Conservation (phyloP, 2,113 vertebrate species). For the Coregonus clupeaformis region DNA sequence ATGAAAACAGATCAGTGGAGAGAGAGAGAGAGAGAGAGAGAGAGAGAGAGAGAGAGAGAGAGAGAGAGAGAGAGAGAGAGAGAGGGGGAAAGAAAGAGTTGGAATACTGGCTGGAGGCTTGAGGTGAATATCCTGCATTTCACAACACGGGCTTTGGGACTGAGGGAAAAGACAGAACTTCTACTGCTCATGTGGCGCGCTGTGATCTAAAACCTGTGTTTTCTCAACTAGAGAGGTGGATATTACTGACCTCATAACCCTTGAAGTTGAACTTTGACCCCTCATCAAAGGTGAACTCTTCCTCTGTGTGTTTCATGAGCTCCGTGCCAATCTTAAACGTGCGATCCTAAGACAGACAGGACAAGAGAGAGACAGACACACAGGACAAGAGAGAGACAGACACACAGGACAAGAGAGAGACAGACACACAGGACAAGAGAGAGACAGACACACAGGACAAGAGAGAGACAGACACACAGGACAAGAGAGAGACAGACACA, state of each 20-base stretch:
- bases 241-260: conserved; percentile 65
- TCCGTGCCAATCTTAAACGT: conserved; percentile 70
- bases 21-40: too few relatives aligned
- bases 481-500: conserved; percentile 47
- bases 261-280: conserved; percentile 59
- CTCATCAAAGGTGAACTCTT: conserved; percentile 26
- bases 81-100: neutral
- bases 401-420: too few relatives aligned
- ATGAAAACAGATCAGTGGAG: conserved; percentile 15
- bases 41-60: too few relatives aligned
- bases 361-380: too few relatives aligned
- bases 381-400: too few relatives aligned
- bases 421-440: conserved; percentile 2
- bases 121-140: too few relatives aligned
- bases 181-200: neutral
- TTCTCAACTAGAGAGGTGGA: too few relatives aligned
- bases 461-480: neutral
- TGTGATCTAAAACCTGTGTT: too few relatives aligned
- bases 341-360: conserved; percentile 35
- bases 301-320: conserved; percentile 67
- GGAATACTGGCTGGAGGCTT: too few relatives aligned
- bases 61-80: too few relatives aligned
- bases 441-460: neutral
- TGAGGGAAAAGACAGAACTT: neutral
- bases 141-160: too few relatives aligned